A percentile compares a stretch with the other conserved stretches of the same genome.
phyloP scores from a whole-genome alignment of 1,140 invertebrate genomes.

The Radopholus similis region DNA sequence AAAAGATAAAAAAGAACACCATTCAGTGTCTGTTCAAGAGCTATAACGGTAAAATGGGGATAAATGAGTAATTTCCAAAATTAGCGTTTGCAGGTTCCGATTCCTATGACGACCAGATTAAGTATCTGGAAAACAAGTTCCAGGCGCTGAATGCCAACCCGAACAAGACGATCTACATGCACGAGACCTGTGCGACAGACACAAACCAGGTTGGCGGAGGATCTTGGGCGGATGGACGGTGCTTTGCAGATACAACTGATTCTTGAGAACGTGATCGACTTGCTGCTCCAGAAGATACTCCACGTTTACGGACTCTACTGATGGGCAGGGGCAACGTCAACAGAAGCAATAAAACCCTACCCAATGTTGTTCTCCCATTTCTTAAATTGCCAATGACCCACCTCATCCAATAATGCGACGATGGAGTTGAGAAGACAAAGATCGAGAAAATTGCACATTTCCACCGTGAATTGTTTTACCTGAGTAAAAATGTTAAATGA shows the following conservation, averaged over 20 bases:
- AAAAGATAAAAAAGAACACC: constrained; percentile 40
- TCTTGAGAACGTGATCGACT: constrained; percentile 10
- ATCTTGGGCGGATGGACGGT: neutral
- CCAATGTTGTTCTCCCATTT: neutral
- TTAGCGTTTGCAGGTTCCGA: constrained; percentile 1
- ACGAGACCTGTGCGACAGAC: constrained; percentile 35
- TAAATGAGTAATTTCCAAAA: neutral
- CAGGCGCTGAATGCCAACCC: constrained; percentile 18
- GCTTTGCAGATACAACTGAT: constrained; percentile 62
- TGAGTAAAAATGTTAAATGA: neutral
- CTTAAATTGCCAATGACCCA: constrained; percentile 5
- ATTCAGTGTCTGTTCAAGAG: constrained; percentile 15
- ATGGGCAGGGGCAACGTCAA: constrained; percentile 1
- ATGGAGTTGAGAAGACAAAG: constrained; percentile 22
- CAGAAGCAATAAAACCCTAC: too few species aligned
- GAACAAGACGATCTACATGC: constrained; percentile 38
- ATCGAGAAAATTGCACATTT: constrained; percentile 24
- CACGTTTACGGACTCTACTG: neutral
- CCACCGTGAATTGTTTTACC: constrained; percentile 20
- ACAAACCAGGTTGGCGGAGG: constrained; percentile 12
- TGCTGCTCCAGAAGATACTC: constrained; percentile 6
- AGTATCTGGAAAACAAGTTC: constrained; percentile 42
- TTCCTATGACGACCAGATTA: constrained; percentile 21
- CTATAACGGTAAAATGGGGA: constrained; percentile 23
- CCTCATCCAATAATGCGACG: constrained; percentile 28